Percentiles rank a stretch among this genome's conserved stretches.
phyloP scores from a whole-genome alignment of 2,113 vertebrate genomes.

The Pituophis catenifer region DNA sequence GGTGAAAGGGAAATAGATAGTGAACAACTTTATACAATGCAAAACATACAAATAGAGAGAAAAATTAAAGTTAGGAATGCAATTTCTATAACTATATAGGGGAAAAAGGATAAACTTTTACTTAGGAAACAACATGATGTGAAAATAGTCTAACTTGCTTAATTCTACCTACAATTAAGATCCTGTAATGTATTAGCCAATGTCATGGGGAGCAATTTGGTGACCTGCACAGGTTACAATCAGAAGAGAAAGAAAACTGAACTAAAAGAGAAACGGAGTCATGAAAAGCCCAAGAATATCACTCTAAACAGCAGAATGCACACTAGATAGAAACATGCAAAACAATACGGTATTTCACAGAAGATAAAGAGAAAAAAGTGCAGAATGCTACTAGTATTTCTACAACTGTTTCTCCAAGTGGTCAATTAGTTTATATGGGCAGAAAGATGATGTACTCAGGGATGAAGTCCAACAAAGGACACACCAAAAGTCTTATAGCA shows the following conservation, averaged over 20 bases:
- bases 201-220: not conserved
- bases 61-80: not conserved
- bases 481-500: not conserved
- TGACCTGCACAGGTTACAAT: not conserved
- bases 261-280: not conserved
- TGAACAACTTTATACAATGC: not conserved
- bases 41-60: not conserved
- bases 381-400: not conserved
- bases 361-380: not conserved
- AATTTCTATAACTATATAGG: not conserved
- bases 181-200: not conserved
- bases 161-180: not conserved
- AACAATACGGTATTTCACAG: not conserved
- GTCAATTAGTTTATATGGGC: not conserved
- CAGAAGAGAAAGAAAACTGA: not conserved
- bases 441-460: not conserved
- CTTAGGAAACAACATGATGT: not conserved
- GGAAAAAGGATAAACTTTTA: not conserved
- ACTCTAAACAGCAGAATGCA: not conserved
- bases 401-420: not conserved
- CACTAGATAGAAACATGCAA: not conserved
- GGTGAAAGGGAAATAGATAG: not conserved
- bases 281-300: not conserved
- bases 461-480: not conserved
- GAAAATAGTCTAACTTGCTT: not conserved